A percentile compares a stretch with the other conserved stretches of the same genome.
Evolutionary conservation across 2,888 invertebrate genomes (phyloP).

Genomic region (Chydorus sphaericus): DNA sequence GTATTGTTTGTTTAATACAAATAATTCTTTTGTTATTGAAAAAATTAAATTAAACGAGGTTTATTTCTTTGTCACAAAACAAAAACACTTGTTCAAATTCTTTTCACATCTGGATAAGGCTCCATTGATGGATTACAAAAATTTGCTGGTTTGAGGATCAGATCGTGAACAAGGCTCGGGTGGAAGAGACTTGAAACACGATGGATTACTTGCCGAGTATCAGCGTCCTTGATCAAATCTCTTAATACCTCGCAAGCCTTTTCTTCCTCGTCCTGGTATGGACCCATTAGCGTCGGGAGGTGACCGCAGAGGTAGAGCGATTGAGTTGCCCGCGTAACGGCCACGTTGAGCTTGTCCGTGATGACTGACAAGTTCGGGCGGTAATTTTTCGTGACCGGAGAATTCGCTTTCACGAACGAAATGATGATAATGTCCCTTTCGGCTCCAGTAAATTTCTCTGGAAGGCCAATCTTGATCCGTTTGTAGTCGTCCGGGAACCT

Average conservation of each 20-base stretch:
- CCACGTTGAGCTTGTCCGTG: background rate
- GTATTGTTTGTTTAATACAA: no score
- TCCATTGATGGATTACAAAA: no score
- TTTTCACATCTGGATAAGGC: no score
- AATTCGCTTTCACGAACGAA: background rate
- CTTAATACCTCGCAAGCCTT: background rate
- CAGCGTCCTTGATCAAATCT: background rate
- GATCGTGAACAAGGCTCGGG: background rate
- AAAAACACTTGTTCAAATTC: no score
- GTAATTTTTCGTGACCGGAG: background rate
- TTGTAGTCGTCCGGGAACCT: background rate
- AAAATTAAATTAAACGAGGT: no score
- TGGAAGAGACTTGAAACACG: background rate
- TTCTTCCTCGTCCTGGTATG: no score
- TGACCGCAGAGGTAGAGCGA: background rate
- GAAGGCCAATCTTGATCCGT: background rate
- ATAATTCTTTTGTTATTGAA: no score
- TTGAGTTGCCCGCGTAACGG: background rate
- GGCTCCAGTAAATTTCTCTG: background rate
- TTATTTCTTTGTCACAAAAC: no score
- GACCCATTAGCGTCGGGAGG: background rate
- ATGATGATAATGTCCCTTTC: background rate
- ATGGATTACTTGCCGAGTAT: background rate
- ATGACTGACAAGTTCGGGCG: background rate
- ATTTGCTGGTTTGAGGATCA: background rate